Evolutionary conservation across 2,113 vertebrate genomes (phyloP).

Genomic region (Mastomys coucha): DNA sequence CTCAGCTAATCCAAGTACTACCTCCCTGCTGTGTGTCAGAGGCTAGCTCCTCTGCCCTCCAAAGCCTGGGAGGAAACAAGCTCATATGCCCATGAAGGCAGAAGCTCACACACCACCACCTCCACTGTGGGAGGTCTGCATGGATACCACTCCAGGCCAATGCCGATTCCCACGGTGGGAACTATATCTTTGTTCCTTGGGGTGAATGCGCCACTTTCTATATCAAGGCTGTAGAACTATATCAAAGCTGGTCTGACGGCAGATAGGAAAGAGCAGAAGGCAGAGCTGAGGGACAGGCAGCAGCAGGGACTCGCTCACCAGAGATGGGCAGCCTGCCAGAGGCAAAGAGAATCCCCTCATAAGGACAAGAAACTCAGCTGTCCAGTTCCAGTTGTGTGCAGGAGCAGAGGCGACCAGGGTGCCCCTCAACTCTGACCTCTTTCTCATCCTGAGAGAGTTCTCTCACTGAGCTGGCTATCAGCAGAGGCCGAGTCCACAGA

Average conservation of each 20-base stretch:
- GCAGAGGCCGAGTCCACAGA: background rate
- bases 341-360: background rate
- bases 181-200: background rate
- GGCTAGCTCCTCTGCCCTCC: too few species aligned
- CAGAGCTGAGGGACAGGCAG: background rate
- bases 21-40: background rate
- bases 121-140: fast-evolving
- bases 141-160: background rate
- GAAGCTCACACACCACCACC: background rate
- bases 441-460: background rate
- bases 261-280: background rate
- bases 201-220: background rate
- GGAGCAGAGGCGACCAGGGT: background rate
- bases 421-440: background rate
- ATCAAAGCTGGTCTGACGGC: too few species aligned
- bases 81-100: background rate
- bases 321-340: background rate
- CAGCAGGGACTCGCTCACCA: too few species aligned
- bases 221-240: too few species aligned
- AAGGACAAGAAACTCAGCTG: fast-evolving
- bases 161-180: background rate
- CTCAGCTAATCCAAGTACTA: too few species aligned
- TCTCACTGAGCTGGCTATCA: too few species aligned
- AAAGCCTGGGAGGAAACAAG: background rate
- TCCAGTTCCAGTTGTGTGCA: fast-evolving